Evolutionary conservation across 2,888 invertebrate genomes (phyloP), one percentile per base, ranked within the genome.

Genomic region (Tigriopus californicus): DNA sequence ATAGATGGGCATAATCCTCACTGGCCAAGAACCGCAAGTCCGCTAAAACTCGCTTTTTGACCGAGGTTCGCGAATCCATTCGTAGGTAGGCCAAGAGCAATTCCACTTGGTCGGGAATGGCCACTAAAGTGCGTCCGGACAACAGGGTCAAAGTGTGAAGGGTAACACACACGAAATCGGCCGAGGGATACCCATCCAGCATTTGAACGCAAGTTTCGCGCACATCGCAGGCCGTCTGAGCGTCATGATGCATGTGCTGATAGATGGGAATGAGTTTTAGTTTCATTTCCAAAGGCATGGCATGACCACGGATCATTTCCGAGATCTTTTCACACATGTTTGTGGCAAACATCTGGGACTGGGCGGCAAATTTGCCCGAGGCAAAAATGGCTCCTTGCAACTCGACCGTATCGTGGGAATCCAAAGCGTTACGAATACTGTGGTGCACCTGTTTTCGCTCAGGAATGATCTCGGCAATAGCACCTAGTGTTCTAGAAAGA

Each of bases 301-400:
- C 85, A 66, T 91, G 80, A 46, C 89, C 86, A 68, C 87, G 84
- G 64, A 95, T 90, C 91, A 94, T 94, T 65, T 89, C 85, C 0
- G 90, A 86, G 58, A 97, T 81, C 71, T 92, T 92, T 64, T 87
- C 87, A 69, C 91, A 92, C 82, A 95, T 90, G 61, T 88, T 88
- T 22, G 88, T 83, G 1, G 94, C 91, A 78, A 95, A 95, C n/a
- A 85, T 79, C 70, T 85, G 87, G 0, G 94, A 95, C 70, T 90
- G 86, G 15, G 87, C 86, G 25, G 94, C 91, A 78, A 95, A 95
- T 73, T 86, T 84, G 60, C 85, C 83, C 51, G 94, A 89, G 40
- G 94, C 94, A 76, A 85, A 88, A 64, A 95, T 90, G 12, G 95
- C 92, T 51, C 94, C 94, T 70, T 91, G 86, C 40, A 95, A 89